Percentiles rank a stretch among this genome's conserved stretches.
These are phyloP conservation scores for Microchirus variegatus DNA, from an alignment of 2,797 vertebrate genomes.

Conservation along the genomic window DNA sequence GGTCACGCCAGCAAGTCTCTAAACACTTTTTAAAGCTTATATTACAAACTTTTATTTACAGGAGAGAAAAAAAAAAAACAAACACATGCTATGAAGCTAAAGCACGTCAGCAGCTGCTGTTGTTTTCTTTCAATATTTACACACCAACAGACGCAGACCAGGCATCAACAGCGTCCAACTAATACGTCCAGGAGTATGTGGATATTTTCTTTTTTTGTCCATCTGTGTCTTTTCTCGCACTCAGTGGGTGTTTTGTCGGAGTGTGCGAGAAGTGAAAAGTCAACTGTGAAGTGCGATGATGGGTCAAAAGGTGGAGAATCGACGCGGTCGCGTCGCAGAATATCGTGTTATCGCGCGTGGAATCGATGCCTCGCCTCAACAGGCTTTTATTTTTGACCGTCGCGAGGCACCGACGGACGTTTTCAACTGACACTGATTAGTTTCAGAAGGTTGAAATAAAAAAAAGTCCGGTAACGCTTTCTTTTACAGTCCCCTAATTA, in stretches of 20 bases:
- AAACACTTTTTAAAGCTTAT: slow-evolving; percentile 70
- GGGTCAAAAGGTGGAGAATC: background rate
- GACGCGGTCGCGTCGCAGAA: background rate
- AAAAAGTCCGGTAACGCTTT: too few species aligned
- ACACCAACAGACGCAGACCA: background rate
- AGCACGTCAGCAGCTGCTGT: slow-evolving; percentile 33
- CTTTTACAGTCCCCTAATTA: too few species aligned
- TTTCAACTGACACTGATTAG: too few species aligned
- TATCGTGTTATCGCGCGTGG: too few species aligned
- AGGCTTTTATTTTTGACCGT: too few species aligned
- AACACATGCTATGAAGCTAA: slow-evolving; percentile 43
- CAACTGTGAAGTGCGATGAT: background rate
- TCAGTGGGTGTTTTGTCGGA: background rate
- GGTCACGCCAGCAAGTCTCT: slow-evolving; percentile 64
- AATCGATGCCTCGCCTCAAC: too few species aligned
- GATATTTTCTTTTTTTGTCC: background rate
- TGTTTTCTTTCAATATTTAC: slow-evolving; percentile 56
- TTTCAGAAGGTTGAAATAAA: too few species aligned
- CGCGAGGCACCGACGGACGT: too few species aligned
- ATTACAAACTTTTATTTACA: slow-evolving; percentile 72
- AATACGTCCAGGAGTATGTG: background rate
- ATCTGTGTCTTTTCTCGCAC: background rate
- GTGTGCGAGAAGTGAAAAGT: background rate
- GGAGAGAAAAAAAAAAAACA: slow-evolving; percentile 50
- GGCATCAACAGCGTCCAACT: background rate